Conservation (phyloP, 1,140 invertebrate species). For the Teleogryllus occipitalis region DNA sequence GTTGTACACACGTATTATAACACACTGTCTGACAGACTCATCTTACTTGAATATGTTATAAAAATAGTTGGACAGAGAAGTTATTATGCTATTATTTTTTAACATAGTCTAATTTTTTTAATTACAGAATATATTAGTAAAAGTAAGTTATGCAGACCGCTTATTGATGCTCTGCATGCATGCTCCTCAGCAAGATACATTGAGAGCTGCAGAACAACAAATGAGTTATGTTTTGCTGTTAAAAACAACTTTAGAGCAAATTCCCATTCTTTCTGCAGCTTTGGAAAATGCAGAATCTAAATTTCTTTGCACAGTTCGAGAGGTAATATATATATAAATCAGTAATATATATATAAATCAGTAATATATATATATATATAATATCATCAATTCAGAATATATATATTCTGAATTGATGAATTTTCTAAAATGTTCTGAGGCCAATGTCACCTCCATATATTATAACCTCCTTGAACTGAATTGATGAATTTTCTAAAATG, state of each 20-base stretch:
- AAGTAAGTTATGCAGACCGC: conserved; percentile 53
- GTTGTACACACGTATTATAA: too few species aligned
- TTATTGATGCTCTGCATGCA: conserved; percentile 50
- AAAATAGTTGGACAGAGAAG: too few species aligned
- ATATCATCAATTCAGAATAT: too few species aligned
- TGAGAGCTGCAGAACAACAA: conserved; percentile 57
- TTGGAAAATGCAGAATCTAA: conserved; percentile 47
- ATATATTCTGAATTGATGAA: too few species aligned
- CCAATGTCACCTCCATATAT: too few species aligned
- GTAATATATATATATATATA: too few species aligned
- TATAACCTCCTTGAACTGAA: too few species aligned
- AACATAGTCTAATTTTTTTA: conserved; percentile 14
- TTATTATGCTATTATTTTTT: not conserved
- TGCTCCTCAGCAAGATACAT: conserved; percentile 47
- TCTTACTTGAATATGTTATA: too few species aligned
- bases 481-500: too few species aligned
- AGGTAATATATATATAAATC: conserved; percentile 41
- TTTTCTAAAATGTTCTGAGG: too few species aligned
- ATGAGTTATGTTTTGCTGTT: conserved; percentile 70
- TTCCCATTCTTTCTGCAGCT: conserved; percentile 55
- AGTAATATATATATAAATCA: too few species aligned
- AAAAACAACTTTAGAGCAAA: conserved; percentile 64
- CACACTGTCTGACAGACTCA: too few species aligned
- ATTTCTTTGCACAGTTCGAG: conserved; percentile 50
- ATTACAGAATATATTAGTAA: conserved; percentile 41